Evolutionary conservation across 1,140 invertebrate genomes (phyloP).

Genomic region (Cepaea nemoralis): DNA sequence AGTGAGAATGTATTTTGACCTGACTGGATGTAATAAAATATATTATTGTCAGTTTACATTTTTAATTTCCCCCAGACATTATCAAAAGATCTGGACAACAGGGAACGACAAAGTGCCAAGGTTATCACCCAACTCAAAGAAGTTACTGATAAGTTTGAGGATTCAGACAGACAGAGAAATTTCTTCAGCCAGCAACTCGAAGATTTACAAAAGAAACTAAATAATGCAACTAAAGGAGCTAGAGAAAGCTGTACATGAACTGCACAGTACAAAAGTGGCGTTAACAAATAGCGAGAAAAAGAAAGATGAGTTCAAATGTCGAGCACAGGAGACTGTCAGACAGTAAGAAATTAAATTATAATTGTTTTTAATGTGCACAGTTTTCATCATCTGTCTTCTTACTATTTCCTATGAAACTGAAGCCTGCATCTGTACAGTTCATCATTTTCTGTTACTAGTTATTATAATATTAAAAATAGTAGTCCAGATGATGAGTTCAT

Average conservation of each 20-base stretch:
- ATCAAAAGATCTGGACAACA: slow-evolving; percentile 67
- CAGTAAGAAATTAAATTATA: slow-evolving; percentile 63
- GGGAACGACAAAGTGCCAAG: slow-evolving; percentile 67
- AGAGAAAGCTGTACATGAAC: slow-evolving; percentile 60
- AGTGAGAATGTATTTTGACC: too few relatives aligned
- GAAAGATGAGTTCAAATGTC: slow-evolving; percentile 67
- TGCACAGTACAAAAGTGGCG: slow-evolving; percentile 59
- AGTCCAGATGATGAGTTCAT: too few relatives aligned
- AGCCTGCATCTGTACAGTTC: too few relatives aligned
- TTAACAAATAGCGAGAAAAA: slow-evolving; percentile 64
- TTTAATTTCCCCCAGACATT: slow-evolving; percentile 52
- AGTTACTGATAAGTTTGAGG: slow-evolving; percentile 62
- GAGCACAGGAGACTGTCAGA: slow-evolving; percentile 69
- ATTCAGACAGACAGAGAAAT: slow-evolving; percentile 58
- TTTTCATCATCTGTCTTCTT: too few relatives aligned
- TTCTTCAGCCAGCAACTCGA: slow-evolving; percentile 60
- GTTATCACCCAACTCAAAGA: slow-evolving; percentile 66
- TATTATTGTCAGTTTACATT: too few relatives aligned
- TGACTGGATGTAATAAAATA: too few relatives aligned
- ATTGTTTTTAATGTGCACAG: too few relatives aligned
- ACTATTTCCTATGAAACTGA: too few relatives aligned
- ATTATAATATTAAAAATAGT: too few relatives aligned
- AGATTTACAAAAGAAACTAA: slow-evolving; percentile 56
- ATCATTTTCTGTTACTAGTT: too few relatives aligned
- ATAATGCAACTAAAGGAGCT: slow-evolving; percentile 55